A percentile compares a stretch with the other conserved stretches of the same genome.
Evolutionary conservation across 2,888 invertebrate species (phyloP).

Genomic region (Thymelicus acteon): DNA sequence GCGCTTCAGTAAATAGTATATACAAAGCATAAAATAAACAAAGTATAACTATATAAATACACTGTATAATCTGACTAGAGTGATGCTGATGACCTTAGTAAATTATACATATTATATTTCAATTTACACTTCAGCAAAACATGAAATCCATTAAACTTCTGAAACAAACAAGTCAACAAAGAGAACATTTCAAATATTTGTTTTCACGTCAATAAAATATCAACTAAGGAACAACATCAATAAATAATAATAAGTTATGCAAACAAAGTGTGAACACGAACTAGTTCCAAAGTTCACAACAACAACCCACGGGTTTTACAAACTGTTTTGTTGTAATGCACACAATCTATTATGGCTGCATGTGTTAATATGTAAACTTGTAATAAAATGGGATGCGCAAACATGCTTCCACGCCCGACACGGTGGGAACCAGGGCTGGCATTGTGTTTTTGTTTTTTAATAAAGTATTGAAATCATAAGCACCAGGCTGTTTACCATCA

Average conservation of each 20-base stretch:
- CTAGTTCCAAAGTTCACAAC: slow-evolving; percentile 4
- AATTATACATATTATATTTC: slow-evolving; percentile 2
- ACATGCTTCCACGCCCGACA: slow-evolving; percentile 26
- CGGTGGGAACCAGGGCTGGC: slow-evolving; percentile 30
- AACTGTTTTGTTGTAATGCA: slow-evolving; percentile 23
- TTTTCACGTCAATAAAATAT: slow-evolving; percentile 24
- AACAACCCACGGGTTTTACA: slow-evolving; percentile 21
- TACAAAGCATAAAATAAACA: no score
- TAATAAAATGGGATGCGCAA: slow-evolving; percentile 36
- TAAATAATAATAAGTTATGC: slow-evolving; percentile 11
- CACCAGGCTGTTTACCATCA: no score
- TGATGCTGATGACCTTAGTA: slow-evolving; percentile 2
- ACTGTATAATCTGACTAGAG: not conserved
- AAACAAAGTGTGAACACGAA: slow-evolving; percentile 6
- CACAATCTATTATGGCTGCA: slow-evolving; percentile 32
- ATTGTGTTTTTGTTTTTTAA: not conserved
- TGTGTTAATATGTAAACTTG: slow-evolving; percentile 37
- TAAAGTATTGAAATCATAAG: not conserved
- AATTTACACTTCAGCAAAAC: not conserved
- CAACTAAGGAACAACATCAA: slow-evolving; percentile 22
- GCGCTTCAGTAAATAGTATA: no score
- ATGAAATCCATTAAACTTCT: slow-evolving; percentile 8
- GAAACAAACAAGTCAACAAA: slow-evolving; percentile 9
- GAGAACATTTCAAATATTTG: slow-evolving; percentile 7
- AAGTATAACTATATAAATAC: no score